Evolutionary conservation across 2,797 vertebrate species (phyloP).

Genomic region (Apogon talboti): DNA sequence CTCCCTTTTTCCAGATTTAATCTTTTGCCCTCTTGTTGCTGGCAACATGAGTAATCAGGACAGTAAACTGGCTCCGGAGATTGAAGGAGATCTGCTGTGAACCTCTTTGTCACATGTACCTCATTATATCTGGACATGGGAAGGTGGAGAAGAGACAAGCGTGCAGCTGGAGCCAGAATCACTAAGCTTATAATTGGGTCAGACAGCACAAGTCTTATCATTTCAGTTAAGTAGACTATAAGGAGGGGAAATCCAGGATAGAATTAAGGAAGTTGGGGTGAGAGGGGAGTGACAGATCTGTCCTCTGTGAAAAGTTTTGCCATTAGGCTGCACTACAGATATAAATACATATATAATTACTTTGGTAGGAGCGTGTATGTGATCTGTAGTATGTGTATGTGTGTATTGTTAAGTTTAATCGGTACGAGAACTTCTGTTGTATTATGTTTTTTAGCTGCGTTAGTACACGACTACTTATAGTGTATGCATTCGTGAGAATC

Average conservation of each 20-base stretch:
- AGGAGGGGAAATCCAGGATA: conserved; percentile 35
- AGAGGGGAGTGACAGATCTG: conserved; percentile 31
- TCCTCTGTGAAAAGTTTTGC: conserved; percentile 25
- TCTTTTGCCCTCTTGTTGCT: background rate
- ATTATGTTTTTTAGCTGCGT: too few species aligned
- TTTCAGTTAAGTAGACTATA: conserved; percentile 18
- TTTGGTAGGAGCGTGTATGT: too few species aligned
- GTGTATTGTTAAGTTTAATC: too few species aligned
- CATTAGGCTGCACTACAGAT: too few species aligned
- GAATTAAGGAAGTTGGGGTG: conserved; percentile 28
- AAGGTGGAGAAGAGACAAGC: conserved; percentile 6
- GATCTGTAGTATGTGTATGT: too few species aligned
- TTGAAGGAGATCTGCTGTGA: conserved; percentile 1
- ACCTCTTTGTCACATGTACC: conserved; percentile 17
- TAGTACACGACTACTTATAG: too few species aligned
- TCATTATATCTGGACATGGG: conserved; percentile 21
- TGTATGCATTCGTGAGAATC: background rate
- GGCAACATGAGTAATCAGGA: background rate
- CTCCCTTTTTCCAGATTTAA: background rate
- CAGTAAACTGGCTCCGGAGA: background rate
- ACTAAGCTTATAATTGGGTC: conserved; percentile 23
- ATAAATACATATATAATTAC: too few species aligned
- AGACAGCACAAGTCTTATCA: conserved; percentile 40
- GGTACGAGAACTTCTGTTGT: too few species aligned
- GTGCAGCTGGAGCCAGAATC: conserved; percentile 7